Percentiles rank a stretch among this genome's conserved stretches.
Conservation (phyloP, 2,888 invertebrate species). For the Heliothis peltigera region DNA sequence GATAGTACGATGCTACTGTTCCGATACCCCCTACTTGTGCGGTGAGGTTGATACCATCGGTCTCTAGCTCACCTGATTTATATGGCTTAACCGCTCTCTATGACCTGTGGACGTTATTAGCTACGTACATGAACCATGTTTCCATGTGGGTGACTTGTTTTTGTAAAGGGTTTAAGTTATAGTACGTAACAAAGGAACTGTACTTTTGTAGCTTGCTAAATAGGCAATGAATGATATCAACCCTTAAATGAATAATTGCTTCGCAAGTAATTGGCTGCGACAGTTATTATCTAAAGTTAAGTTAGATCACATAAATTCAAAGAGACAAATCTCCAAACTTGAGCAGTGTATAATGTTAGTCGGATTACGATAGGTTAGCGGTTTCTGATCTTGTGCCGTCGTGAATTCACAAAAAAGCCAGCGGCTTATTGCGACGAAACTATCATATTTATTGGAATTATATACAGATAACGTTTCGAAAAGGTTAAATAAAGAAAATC, state of each 20-base stretch:
- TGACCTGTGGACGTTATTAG: constrained; percentile 37
- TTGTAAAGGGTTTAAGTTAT: background rate
- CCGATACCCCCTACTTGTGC: constrained; percentile 47
- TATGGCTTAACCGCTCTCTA: constrained; percentile 39
- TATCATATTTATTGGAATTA: background rate
- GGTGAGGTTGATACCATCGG: constrained; percentile 48
- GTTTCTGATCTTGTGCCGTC: background rate
- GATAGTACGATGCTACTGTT: constrained; percentile 45
- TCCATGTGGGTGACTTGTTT: background rate
- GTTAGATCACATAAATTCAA: too few relatives aligned
- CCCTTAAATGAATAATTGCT: too few relatives aligned
- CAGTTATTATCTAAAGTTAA: too few relatives aligned
- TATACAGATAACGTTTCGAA: constrained; percentile 2
- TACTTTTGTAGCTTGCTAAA: too few relatives aligned
- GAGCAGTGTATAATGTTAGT: too few relatives aligned
- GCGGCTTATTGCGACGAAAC: background rate
- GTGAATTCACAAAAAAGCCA: background rate
- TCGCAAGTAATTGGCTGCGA: too few relatives aligned
- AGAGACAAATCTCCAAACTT: too few relatives aligned
- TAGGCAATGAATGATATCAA: too few relatives aligned
- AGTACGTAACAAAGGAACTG: background rate
- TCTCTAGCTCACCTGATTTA: constrained; percentile 53
- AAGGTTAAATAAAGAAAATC: constrained; percentile 11
- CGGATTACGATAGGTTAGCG: background rate
- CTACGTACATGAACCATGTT: constrained; percentile 1